phyloP scores from a whole-genome alignment of 2,113 vertebrate genomes.

The Sarotherodon lohbergeri region DNA sequence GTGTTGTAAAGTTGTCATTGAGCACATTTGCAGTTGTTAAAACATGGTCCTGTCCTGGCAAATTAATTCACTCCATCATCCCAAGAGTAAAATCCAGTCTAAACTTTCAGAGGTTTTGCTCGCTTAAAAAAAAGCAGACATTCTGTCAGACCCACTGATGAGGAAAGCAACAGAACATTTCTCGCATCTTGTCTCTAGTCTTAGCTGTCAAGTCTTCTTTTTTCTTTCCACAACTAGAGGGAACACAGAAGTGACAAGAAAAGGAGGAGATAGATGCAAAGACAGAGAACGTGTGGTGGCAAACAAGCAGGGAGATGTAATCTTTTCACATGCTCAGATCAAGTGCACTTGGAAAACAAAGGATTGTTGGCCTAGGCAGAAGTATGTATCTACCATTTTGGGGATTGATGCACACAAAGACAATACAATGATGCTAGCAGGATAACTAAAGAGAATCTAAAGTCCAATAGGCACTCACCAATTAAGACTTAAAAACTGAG shows the following conservation, averaged over 20 bases:
- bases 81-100: slow-evolving; percentile 23
- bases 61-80: slow-evolving; percentile 55
- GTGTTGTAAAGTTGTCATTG: slow-evolving; percentile 49
- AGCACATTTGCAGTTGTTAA: slow-evolving; percentile 65
- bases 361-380: slow-evolving; percentile 16
- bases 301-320: slow-evolving; percentile 36
- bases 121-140: neutral
- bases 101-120: slow-evolving; percentile 30
- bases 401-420: slow-evolving; percentile 21
- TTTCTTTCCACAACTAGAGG: neutral
- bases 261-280: neutral
- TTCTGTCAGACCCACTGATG: slow-evolving; percentile 15
- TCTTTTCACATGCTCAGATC: slow-evolving; percentile 55
- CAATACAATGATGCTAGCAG: neutral
- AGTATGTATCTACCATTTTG: slow-evolving; percentile 15
- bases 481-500: neutral
- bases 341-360: slow-evolving; percentile 42
- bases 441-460: neutral
- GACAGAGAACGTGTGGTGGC: neutral
- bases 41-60: slow-evolving; percentile 43
- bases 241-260: neutral
- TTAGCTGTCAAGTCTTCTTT: slow-evolving; percentile 43
- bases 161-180: slow-evolving; percentile 39
- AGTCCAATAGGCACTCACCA: neutral
- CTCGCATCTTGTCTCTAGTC: slow-evolving; percentile 31